phyloP scores from a whole-genome alignment of 2,888 invertebrate species.

The Agrochola lota region DNA sequence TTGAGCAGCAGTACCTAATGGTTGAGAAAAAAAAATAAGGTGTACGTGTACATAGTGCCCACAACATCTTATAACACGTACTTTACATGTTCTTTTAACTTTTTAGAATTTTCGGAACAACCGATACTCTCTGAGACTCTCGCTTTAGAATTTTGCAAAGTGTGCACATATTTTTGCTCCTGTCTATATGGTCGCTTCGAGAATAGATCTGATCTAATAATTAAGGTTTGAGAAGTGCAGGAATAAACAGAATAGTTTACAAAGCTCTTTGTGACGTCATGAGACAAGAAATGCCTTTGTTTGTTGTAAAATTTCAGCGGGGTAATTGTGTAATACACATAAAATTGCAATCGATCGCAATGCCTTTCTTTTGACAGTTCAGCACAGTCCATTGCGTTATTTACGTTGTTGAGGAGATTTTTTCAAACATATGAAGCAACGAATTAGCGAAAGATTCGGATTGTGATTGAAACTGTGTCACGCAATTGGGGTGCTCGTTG shows the following conservation, averaged over 20 bases:
- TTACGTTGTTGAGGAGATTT: too few relatives aligned
- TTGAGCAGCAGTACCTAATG: not conserved
- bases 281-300: constrained; percentile 7
- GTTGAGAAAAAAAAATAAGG: not conserved
- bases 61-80: too few relatives aligned
- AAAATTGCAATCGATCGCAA: not conserved
- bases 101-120: not conserved
- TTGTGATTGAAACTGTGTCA: not conserved
- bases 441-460: not conserved
- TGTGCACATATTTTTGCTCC: not conserved
- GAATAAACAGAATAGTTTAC: constrained; percentile 26
- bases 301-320: not conserved
- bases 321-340: not conserved
- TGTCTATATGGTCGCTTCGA: constrained; percentile 17
- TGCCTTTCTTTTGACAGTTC: not conserved
- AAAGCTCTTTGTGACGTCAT: not conserved
- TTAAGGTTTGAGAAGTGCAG: constrained; percentile 16
- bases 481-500: too few relatives aligned
- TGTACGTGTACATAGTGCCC: too few relatives aligned
- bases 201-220: constrained; percentile 38
- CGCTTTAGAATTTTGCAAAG: not conserved
- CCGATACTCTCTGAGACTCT: not conserved
- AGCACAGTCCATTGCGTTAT: too few relatives aligned
- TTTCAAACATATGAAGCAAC: not conserved
- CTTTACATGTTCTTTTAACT: not conserved